Conservation (phyloP, 2,113 vertebrate genomes). For the Alectura lathami region DNA sequence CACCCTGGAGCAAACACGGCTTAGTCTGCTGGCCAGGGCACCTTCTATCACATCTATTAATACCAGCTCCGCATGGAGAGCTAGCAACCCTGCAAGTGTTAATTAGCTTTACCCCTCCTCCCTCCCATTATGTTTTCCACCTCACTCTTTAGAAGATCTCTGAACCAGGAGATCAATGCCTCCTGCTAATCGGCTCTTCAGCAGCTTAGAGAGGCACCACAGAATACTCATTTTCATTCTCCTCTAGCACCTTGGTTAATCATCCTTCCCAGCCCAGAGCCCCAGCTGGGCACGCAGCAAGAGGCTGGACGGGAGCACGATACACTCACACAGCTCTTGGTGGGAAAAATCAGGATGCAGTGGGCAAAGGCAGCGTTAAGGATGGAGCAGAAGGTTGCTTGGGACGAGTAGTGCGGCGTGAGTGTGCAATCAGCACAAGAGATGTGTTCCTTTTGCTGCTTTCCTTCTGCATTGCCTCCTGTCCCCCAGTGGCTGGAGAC, state of each 20-base stretch:
- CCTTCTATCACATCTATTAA: not conserved
- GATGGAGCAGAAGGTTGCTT: not conserved
- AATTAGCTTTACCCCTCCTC: slow-evolving; percentile 46
- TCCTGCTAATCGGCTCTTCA: slow-evolving; percentile 65
- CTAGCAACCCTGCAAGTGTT: slow-evolving; percentile 41
- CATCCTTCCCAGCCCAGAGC: slow-evolving; percentile 1
- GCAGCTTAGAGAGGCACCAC: slow-evolving; percentile 56
- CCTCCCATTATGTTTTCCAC: slow-evolving; percentile 44
- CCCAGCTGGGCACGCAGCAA: not conserved
- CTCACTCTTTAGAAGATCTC: slow-evolving; percentile 48
- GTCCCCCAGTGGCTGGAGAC: not conserved
- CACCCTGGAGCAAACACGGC: not conserved
- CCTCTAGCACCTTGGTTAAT: slow-evolving; percentile 39
- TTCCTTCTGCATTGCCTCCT: fast-evolving
- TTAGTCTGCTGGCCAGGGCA: not conserved
- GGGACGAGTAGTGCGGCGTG: fast-evolving
- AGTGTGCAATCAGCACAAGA: fast-evolving
- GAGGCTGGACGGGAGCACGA: fast-evolving
- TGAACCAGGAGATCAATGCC: slow-evolving; percentile 55
- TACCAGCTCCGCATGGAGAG: not conserved
- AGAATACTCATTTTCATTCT: slow-evolving; percentile 52
- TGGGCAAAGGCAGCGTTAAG: not conserved
- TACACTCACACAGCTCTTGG: not conserved
- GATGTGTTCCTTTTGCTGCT: not conserved
- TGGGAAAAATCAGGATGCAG: not conserved